phyloP scores from a whole-genome alignment of 2,888 invertebrate species.

The Lasioglossum calceatum region DNA sequence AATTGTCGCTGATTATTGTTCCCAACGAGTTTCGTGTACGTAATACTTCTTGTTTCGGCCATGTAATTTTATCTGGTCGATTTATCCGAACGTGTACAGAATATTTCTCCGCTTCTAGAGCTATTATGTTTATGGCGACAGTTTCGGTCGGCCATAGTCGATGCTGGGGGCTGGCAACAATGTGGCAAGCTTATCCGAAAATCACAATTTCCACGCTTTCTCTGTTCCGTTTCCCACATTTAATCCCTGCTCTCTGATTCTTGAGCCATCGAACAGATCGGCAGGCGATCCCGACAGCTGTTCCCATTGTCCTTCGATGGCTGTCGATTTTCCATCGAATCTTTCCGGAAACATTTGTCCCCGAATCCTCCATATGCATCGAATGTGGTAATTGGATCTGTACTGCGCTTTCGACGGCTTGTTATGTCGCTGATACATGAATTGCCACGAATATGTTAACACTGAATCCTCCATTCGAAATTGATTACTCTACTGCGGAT shows the following conservation, averaged over 20 bases:
- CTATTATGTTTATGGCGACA: neutral
- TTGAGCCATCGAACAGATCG: constrained; percentile 46
- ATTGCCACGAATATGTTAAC: no score
- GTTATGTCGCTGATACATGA: neutral
- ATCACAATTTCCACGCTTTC: constrained; percentile 53
- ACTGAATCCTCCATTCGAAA: neutral
- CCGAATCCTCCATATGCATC: constrained; percentile 20
- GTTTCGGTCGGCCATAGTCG: neutral
- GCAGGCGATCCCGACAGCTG: constrained; percentile 44
- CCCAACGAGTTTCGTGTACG: no score
- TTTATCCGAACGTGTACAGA: neutral
- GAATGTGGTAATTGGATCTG: neutral
- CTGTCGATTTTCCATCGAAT: constrained; percentile 5
- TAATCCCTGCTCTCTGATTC: constrained; percentile 44
- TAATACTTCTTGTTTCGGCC: neutral
- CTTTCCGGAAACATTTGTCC: constrained; percentile 13
- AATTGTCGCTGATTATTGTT: neutral
- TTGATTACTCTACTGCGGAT: no score
- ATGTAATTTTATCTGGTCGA: neutral
- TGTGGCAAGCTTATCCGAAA: constrained; percentile 40
- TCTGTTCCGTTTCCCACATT: constrained; percentile 43
- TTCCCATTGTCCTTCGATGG: constrained; percentile 34
- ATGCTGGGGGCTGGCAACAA: constrained; percentile 15
- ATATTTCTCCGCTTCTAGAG: neutral
- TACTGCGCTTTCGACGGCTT: neutral